Conservation (phyloP, 2,113 vertebrate genomes). For the Callithrix jacchus region DNA sequence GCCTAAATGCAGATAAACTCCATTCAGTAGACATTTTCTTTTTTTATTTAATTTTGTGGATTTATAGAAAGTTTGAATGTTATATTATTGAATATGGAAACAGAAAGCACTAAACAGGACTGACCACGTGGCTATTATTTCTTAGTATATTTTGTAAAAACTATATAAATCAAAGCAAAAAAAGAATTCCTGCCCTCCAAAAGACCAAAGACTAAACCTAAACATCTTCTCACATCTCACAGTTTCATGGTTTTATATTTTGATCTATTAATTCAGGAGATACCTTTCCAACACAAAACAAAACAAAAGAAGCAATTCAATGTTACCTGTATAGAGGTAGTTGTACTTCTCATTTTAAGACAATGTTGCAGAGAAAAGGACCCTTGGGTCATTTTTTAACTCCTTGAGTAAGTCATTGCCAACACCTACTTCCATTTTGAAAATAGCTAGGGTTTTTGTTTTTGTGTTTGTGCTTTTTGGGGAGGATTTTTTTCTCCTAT, state of each 20-base stretch:
- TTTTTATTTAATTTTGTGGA: neutral
- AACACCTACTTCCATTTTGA: neutral
- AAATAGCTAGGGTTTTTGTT: neutral
- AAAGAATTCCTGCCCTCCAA: neutral
- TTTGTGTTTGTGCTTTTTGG: neutral
- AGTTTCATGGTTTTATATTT: neutral
- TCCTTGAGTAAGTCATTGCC: neutral
- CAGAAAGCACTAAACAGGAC: neutral
- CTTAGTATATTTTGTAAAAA: neutral
- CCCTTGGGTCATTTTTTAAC: neutral
- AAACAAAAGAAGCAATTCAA: neutral
- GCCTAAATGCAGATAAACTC: neutral
- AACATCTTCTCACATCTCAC: neutral
- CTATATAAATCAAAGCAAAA: neutral
- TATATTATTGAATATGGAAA: neutral
- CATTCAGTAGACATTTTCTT: neutral
- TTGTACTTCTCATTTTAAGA: neutral
- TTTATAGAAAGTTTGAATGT: neutral
- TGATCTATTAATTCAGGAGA: neutral
- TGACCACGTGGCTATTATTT: neutral
- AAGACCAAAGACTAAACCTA: conserved; percentile 35
- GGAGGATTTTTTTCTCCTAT: neutral
- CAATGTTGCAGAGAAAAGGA: neutral
- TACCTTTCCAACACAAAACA: neutral
- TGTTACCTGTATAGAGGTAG: neutral